Conservation (phyloP, 2,797 vertebrate genomes). For the Alosa sapidissima region DNA sequence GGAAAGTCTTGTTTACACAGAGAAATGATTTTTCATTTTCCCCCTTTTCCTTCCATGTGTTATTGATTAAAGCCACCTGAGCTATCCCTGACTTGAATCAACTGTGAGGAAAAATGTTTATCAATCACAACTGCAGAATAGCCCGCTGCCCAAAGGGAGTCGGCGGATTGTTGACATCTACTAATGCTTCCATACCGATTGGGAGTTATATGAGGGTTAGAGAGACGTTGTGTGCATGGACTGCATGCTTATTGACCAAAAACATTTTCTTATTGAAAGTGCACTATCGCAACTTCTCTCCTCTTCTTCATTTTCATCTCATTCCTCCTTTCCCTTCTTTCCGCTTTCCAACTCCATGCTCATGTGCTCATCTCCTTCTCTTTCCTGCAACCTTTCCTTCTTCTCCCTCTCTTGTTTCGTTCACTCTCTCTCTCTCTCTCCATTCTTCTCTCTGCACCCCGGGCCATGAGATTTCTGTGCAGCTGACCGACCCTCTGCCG, state of each 20-base stretch:
- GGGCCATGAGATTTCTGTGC: neutral
- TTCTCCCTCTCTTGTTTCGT: neutral
- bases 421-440: slow-evolving; percentile 19
- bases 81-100: slow-evolving; percentile 4
- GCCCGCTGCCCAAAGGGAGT: neutral
- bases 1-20: slow-evolving; percentile 7
- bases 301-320: slow-evolving; percentile 18
- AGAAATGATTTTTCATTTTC: slow-evolving; percentile 17
- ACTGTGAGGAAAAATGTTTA: slow-evolving; percentile 21
- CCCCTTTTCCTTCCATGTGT: slow-evolving; percentile 5
- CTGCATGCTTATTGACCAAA: slow-evolving; percentile 1
- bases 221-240: neutral
- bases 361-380: neutral
- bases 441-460: slow-evolving; percentile 26
- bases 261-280: neutral
- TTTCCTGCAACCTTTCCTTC: neutral
- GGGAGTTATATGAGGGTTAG: neutral
- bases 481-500: neutral
- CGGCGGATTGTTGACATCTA: neutral
- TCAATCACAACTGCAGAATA: slow-evolving; percentile 2
- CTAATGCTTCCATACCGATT: neutral
- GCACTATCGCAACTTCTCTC: slow-evolving; percentile 22
- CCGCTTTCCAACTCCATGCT: neutral
- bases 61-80: slow-evolving; percentile 44
- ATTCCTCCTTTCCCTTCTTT: slow-evolving; percentile 20